Evolutionary conservation across 2,888 invertebrate species (phyloP).

Genomic region (Ceramica pisi): DNA sequence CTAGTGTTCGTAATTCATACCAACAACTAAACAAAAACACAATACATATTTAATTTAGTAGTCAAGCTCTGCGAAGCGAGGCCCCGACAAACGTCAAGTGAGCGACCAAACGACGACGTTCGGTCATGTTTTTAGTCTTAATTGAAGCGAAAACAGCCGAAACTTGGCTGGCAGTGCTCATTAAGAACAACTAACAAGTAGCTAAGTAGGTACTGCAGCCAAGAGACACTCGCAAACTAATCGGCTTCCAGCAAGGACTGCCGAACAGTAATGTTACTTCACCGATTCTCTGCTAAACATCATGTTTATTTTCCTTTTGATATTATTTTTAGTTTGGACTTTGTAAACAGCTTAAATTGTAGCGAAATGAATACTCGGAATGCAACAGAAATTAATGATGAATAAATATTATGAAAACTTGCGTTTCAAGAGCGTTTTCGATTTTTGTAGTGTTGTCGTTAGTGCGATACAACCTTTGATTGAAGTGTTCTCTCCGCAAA

Average conservation of each 20-base stretch:
- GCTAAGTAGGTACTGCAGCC: conserved; percentile 86
- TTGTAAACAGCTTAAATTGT: conserved; percentile 23
- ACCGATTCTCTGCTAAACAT: conserved; percentile 70
- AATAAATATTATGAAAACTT: conserved; percentile 12
- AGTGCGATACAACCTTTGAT: conserved; percentile 8
- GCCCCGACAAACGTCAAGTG: conserved; percentile 58
- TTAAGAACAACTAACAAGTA: conserved; percentile 90
- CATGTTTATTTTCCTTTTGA: conserved; percentile 60
- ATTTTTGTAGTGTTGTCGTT: not conserved
- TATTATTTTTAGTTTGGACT: conserved; percentile 39
- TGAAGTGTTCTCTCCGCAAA: not conserved
- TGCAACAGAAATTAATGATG: not conserved
- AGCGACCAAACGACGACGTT: conserved; percentile 79
- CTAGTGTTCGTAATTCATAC: conserved; percentile 5
- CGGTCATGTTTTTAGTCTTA: conserved; percentile 88
- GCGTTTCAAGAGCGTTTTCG: not conserved
- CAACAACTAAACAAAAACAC: conserved; percentile 41
- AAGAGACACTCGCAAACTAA: conserved; percentile 83
- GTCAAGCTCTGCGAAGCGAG: conserved; percentile 39
- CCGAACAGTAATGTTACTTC: conserved; percentile 70
- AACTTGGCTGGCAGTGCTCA: conserved; percentile 88
- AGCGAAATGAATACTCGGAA: conserved; percentile 10
- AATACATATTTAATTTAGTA: conserved; percentile 56
- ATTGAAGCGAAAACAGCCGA: conserved; percentile 87
- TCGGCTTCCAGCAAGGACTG: conserved; percentile 81